These are phyloP conservation scores for Lumbricus terrestris DNA, from an alignment of 2,888 invertebrate species.

Conservation along the genomic window DNA sequence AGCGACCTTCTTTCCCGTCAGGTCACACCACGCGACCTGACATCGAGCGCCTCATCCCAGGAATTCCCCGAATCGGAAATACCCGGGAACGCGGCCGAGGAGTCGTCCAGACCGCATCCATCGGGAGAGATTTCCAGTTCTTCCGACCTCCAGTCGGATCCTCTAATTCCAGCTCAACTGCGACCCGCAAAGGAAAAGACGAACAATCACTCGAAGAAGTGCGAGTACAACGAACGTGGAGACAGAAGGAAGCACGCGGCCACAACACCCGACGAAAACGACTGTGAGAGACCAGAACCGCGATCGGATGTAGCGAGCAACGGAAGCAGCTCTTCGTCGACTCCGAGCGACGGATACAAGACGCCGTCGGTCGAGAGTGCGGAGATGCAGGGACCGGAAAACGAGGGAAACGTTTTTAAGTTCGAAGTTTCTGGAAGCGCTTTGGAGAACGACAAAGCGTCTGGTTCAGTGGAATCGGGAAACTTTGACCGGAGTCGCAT, in stretches of 20 bases:
- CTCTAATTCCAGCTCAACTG: slow-evolving; percentile 65
- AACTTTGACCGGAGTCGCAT: background rate
- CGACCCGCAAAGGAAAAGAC: slow-evolving; percentile 69
- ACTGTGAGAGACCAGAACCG: background rate
- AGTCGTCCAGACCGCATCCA: background rate
- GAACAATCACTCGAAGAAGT: slow-evolving; percentile 69
- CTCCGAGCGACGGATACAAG: slow-evolving; percentile 39
- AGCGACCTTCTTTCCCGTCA: background rate
- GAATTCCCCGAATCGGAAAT: background rate
- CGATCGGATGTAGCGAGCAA: background rate
- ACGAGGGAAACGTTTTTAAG: background rate
- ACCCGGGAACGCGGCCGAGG: background rate
- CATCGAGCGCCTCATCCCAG: background rate
- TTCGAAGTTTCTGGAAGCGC: background rate
- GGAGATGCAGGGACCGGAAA: slow-evolving; percentile 6
- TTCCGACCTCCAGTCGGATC: slow-evolving; percentile 56
- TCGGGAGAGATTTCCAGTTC: background rate
- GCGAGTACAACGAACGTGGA: slow-evolving; percentile 66
- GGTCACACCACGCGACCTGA: background rate
- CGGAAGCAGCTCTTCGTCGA: slow-evolving; percentile 24
- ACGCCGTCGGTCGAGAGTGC: slow-evolving; percentile 38
- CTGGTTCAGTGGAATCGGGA: background rate
- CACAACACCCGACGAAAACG: background rate
- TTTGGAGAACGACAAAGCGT: background rate
- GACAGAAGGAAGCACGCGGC: slow-evolving; percentile 12